Percentiles rank a stretch among this genome's conserved stretches.
Conservation (phyloP, 64 coral and sea anemone genomes). For the Orbicella faveolata region DNA sequence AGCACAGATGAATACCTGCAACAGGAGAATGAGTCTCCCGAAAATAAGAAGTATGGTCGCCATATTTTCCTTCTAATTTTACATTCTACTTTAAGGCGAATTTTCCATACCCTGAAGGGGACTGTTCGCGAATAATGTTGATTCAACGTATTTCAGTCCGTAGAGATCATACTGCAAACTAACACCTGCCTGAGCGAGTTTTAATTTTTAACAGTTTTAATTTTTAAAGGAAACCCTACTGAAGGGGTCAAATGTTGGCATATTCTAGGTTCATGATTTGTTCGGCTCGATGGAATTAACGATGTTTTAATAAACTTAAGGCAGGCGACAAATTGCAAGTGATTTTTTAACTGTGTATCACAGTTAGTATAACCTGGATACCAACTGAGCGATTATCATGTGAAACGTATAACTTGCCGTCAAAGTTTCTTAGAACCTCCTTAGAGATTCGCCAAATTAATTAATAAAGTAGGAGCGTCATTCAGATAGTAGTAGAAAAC, state of each 20-base stretch:
- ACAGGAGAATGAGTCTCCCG: background rate
- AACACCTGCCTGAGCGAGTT: background rate
- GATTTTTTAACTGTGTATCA: background rate
- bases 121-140: background rate
- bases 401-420: background rate
- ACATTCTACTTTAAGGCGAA: background rate
- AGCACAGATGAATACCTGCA: background rate
- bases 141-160: too few relatives aligned
- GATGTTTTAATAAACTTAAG: too few relatives aligned
- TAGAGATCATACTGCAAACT: too few relatives aligned
- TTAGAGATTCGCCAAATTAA: background rate
- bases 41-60: background rate
- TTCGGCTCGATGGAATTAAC: background rate
- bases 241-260: background rate
- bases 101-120: background rate
- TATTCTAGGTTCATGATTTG: background rate
- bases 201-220: too few relatives aligned
- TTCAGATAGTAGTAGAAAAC: too few relatives aligned
- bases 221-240: too few relatives aligned
- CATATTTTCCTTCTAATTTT: background rate
- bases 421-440: background rate
- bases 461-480: background rate
- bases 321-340: background rate
- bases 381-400: background rate
- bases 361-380: background rate